Base-by-base conservation (phyloP, 1,140 invertebrate genomes). In the Mya arenaria region DNA sequence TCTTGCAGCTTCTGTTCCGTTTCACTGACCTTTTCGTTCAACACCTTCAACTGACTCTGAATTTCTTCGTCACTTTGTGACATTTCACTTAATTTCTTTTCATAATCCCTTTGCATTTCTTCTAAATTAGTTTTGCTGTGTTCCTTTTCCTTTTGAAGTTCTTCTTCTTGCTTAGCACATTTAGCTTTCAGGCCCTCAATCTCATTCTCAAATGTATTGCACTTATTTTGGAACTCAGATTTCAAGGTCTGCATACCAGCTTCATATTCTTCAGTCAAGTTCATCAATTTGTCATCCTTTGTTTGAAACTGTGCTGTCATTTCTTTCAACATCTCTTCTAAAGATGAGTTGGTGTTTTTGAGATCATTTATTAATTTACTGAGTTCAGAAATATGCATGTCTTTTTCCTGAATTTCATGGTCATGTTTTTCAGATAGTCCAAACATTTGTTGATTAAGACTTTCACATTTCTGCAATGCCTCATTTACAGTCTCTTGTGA, bases 301-400 rank as follows among this genome's bases (percentile, higher is more conserved):
- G 63, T 56, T 44, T 87, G 85, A 0, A 72, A 72, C 13, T 72
- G 63, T 37, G 86, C 84, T 82, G 86, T 88, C 4, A 89, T 36
- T 60, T 86, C 86, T 84, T 87, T 87, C n/a, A 90, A 39, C 84
- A 88, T 89, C 80, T 91, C 89, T 36, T 90, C 84, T 60, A 91
- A 71, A 13, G 89, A 88, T 15, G 71, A 30, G 60, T 88, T 85
- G 23, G 88, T 86, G 23, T 83, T 84, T 58, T 88, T 83, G 10
- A 90, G 52, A 28, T 85, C 75, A 44, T 28, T 56, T 8, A 89
- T 74, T 39, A 60, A 66, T 23, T 56, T 72, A 32, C 66, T 28
- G 28, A 72, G 66, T 60, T 88, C 83, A 23, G 74, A 71, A 2
- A 90, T 78, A 39, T 77, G 71, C 4, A 39, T 44, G 30, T 89